Evolutionary conservation across 2,888 invertebrate species (phyloP), one percentile per base, ranked within the genome.

Genomic region (Zelleria hepariella): DNA sequence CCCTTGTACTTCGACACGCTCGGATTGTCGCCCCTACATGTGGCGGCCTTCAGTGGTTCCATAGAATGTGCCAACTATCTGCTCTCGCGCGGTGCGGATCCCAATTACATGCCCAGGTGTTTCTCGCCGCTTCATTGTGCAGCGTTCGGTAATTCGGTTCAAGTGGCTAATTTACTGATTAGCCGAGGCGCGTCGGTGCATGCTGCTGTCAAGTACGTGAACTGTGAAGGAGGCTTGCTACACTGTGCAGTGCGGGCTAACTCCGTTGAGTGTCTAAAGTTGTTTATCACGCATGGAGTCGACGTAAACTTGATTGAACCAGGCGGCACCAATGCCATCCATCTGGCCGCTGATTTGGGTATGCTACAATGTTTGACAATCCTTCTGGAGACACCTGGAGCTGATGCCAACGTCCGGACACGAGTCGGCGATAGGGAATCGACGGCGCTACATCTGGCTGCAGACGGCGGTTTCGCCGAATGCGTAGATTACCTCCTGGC

Each of bases 81-180:
- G 58, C 90, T 95, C 55, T 81, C 91, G 26, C 91, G 92, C 68
- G 94, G 93, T 1, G 90, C 91, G 65, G 93, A 93, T 69, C 91
- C 94, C 7, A 93, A 94, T 80, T 90, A 91, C 58, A 91, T 92
- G 72, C 91, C 91, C 61, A 92, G 93, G 74, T 92, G 92, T 67
- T 94, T 94, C 74, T 94, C 94, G 54, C 96, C 97, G 0, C 90
- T 97, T 61, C 97, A 98, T 78, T 96, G 95, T 75, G 95, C 97
- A 15, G 96, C 96, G 32, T 96, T 96, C 81, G 95, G 96, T 15
- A 95, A 96, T 73, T 93, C 96, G 63, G 91, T 93, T 58, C 93
- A 94, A 70, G 95, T 95, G 15, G 94, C 95, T 59, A 93, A 92
- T 78, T 91, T 95, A 71, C 91, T 97, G 62, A 90, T 96, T 63